phyloP scores from a whole-genome alignment of 2,797 vertebrate genomes.

The Phataginus tricuspis region DNA sequence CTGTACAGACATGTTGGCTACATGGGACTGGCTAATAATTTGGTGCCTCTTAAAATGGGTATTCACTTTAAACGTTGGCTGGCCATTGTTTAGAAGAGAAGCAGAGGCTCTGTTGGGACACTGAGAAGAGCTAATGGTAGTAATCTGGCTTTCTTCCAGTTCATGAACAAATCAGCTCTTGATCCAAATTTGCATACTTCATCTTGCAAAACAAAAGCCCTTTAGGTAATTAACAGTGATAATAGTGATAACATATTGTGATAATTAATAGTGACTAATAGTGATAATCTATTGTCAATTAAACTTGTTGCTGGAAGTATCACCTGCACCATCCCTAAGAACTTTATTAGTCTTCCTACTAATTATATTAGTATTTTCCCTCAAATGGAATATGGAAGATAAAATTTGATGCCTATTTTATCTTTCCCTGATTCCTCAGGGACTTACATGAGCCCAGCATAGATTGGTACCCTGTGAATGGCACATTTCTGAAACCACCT shows the following conservation, averaged over 20 bases:
- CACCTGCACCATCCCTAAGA: not conserved
- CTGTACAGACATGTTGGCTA: too few relatives aligned
- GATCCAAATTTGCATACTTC: not conserved
- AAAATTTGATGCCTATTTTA: not conserved
- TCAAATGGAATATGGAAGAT: not conserved
- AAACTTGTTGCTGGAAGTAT: not conserved
- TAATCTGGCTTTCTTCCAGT: not conserved
- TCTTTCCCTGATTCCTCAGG: not conserved
- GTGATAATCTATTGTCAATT: not conserved
- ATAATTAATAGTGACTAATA: not conserved
- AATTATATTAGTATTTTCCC: not conserved
- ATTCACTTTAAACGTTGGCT: not conserved
- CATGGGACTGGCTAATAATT: not conserved
- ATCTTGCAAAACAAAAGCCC: not conserved
- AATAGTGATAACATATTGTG: not conserved
- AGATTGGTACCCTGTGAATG: not conserved
- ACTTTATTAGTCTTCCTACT: not conserved
- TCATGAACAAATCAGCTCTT: not conserved
- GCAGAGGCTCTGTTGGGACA: not conserved
- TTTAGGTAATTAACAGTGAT: not conserved
- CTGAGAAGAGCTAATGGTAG: not conserved
- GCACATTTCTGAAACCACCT: not conserved
- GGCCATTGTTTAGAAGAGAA: not conserved
- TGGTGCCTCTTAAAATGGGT: not conserved
- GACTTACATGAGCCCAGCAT: not conserved